Conservation (phyloP, 2,888 invertebrate genomes). For the Xanthorhoe spadicearia region DNA sequence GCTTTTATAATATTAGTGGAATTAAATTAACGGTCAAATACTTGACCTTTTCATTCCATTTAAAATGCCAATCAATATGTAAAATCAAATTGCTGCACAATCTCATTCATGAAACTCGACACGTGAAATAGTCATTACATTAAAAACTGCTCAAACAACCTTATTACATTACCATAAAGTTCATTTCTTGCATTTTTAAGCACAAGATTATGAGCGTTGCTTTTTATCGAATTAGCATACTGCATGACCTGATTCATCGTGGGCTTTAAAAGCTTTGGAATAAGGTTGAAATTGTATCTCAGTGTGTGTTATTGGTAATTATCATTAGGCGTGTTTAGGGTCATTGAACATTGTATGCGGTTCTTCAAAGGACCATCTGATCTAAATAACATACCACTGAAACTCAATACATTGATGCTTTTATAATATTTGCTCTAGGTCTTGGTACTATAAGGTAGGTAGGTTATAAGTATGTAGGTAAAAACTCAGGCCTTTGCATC, state of each 20-base stretch:
- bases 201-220: slow-evolving; percentile 37
- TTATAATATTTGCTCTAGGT: neutral
- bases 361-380: slow-evolving; percentile 33
- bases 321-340: slow-evolving; percentile 37
- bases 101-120: slow-evolving; percentile 13
- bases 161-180: slow-evolving; percentile 11
- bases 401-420: neutral
- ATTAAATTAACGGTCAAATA: no score
- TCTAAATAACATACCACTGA: slow-evolving; percentile 23
- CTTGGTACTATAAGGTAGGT: no score
- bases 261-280: slow-evolving; percentile 20
- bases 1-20: no score
- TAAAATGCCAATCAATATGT: neutral
- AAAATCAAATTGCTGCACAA: slow-evolving; percentile 8
- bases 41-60: neutral
- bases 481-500: no score
- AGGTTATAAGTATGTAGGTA: no score
- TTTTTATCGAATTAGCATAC: slow-evolving; percentile 69
- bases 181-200: slow-evolving; percentile 16
- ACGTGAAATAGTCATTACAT: slow-evolving; percentile 24
- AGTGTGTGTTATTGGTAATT: slow-evolving; percentile 35
- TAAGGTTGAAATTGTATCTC: slow-evolving; percentile 39
- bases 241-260: slow-evolving; percentile 61
- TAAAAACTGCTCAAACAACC: slow-evolving; percentile 3
- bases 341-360: slow-evolving; percentile 43